Base-by-base conservation (phyloP, 2,888 invertebrate genomes). In the Tetranychus truncatus region DNA sequence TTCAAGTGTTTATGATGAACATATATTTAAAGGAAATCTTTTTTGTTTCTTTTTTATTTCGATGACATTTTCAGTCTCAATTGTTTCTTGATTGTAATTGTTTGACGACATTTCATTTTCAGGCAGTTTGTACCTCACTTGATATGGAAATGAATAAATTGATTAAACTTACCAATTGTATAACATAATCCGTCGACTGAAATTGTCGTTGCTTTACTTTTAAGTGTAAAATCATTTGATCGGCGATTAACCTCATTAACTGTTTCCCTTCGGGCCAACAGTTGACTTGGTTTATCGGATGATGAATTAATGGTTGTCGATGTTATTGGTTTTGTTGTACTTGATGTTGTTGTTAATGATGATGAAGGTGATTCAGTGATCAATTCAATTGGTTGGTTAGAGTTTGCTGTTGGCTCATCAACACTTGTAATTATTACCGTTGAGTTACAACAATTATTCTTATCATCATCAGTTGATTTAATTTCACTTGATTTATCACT, bases 401-500 rank as follows among this genome's bases (percentile, higher is more conserved):
- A 7, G 55, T 15, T 15, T 55, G 55, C 9, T 55, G 55, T 15
- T 15, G 55, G 15, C 15, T 55, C 55, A 55, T 55, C 55, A 55
- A 55, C 55, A 55, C 55, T 55, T 55, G 55, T 55, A 55, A 55
- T 55, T 55, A 55, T 55, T 15, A 55, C 15, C 15, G 55, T 9
- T 55, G 55, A 55, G 15, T 55, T 55, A 55, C 15, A 15, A 55
- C 55, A 15, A 55, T 55, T 55, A 55, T 15, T 55, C 15, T 15
- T 15, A 55, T 55, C 15, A 55, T 15, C 15, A 15, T 55, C 55
- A 55, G 55, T 55, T 55, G 55, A 55, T 55, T 55, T 55, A 15
- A 55, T 55, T 55, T 55, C 55, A 55, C 55, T 55, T 55, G 55
- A 55, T 55, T 55, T 55, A 55, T 55, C 55, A 55, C 55, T 55